Conservation (phyloP, 2,888 invertebrate species). For the Tuberolachnus salignus region DNA sequence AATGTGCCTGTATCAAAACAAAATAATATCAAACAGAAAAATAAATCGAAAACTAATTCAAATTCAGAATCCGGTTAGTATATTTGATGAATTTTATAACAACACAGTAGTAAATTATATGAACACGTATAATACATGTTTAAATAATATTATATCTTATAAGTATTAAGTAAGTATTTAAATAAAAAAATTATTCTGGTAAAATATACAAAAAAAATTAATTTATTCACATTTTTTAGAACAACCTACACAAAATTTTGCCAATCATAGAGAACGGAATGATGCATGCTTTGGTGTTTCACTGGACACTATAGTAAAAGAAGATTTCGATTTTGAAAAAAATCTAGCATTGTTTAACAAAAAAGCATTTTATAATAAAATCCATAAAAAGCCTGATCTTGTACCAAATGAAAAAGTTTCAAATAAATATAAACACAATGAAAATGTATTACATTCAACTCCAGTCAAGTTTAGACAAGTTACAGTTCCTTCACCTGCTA, state of each 20-base stretch:
- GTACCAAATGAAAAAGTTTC: slow-evolving; percentile 66
- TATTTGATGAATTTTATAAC: background rate
- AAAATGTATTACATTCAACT: slow-evolving; percentile 75
- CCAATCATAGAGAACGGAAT: slow-evolving; percentile 65
- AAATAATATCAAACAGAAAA: slow-evolving; percentile 62
- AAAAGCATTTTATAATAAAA: slow-evolving; percentile 61
- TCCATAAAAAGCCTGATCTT: slow-evolving; percentile 65
- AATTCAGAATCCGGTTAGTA: slow-evolving; percentile 64
- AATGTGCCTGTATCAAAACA: slow-evolving; percentile 66
- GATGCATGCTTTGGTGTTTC: slow-evolving; percentile 81
- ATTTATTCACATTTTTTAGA: slow-evolving; percentile 50
- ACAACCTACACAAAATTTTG: slow-evolving; percentile 59
- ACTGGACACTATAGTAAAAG: slow-evolving; percentile 69
- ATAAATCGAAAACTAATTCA: slow-evolving; percentile 64
- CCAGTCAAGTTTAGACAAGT: slow-evolving; percentile 74
- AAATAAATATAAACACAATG: slow-evolving; percentile 78
- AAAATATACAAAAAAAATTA: no score
- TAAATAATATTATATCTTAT: no score
- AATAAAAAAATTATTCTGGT: no score
- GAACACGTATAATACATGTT: background rate
- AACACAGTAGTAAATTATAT: background rate
- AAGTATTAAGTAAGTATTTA: no score
- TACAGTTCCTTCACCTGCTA: slow-evolving; percentile 70
- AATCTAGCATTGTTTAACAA: slow-evolving; percentile 92
- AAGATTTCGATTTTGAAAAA: slow-evolving; percentile 94